Base-by-base conservation (phyloP, 2,888 invertebrate species). In the Coelopa pilipes region DNA sequence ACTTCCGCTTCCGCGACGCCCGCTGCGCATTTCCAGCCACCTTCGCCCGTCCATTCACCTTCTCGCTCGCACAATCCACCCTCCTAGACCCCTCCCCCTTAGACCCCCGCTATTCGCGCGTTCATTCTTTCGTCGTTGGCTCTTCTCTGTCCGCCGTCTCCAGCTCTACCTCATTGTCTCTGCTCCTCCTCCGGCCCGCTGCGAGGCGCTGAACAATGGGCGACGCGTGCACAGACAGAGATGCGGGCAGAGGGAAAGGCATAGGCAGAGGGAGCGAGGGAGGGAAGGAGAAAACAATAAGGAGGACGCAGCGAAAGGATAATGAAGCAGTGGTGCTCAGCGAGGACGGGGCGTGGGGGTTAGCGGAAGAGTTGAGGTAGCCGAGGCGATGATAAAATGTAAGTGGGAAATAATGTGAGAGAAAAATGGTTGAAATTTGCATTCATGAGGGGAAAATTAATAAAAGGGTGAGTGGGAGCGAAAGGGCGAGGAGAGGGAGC, bases 1-100 rank as follows among this genome's bases (percentile, higher is more conserved):
- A 83, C 83, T 83, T 83, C 83, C 83, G 83, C 83, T 82, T 83
- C 83, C 83, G 82, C 65, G 71, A 63, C 21, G 55, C 53, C 46
- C 62, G 65, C 50, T 71, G 71, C 53, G 71, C 71, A 65, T 71
- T 71, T 71, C 65, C 53, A 65, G 71, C 65, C 65, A 24, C 71
- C 34, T 53, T 15, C 49, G 49, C 15, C 65, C 46, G 53, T 62
- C 53, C 46, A 7, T 59, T 34, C 34, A 34, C 34, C 47, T 63
- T 65, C 45, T 13, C 12, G 17, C 21, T 15, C 15, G 34, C 21
- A 19, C 50, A 50, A 15, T 19, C 47, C n/a, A 34, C 46, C 57
- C 2, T 34, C 34, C 2, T 7, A 34, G 4, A 34, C 34, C 7
- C 7, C 47, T 63, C 55, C 17, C 19, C 12, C 21, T 46, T 12